Evolutionary conservation across 2,888 invertebrate genomes (phyloP), one percentile per base, ranked within the genome.

Genomic region (Plagodis dolabraria): DNA sequence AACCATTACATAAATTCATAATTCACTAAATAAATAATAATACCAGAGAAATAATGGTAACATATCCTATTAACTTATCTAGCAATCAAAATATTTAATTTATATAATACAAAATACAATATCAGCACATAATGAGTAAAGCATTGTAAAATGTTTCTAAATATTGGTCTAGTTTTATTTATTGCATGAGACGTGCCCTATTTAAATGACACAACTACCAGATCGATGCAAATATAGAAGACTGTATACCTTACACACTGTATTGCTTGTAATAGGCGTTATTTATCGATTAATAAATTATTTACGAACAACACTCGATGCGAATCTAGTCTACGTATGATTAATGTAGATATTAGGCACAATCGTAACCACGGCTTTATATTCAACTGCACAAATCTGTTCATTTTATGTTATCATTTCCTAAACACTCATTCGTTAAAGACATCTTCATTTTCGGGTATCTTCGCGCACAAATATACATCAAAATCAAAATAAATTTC

Each of bases 141-240:
- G 87, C 89, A 86, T 80, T 89, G 86, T 89, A 90, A 88, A 89
- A 88, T 83, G 80, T 86, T n/a, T 88, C 88, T 92, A 92, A 89
- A 89, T 87, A 92, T 92, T 92, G 92, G 92, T 92, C 92, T 92
- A 92, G 77, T 10, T 40, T 85, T 80, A 85, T 79, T 89, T 92
- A 92, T 92, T 92, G 92, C 92, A 71, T 76, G 80, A 84, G 81
- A 82, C 83, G 63, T 63, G 64, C 57, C 77, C 84, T 77, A 77
- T 75, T 74, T 75, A 67, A 72, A 69, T 69, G 73, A 66, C 68
- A 72, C 77, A 77, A 81, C 80, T 86, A 88, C 77, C 79, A 80
- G 80, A 85, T 84, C 82, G 79, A 84, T 83, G 81, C 77, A 76
- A 80, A 68, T 71, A 69, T 67, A 69, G 66, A 77, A 75, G 76